These are phyloP conservation scores for Lasioglossum oenotherae DNA, from an alignment of 2,888 invertebrate species.

Conservation along the genomic window DNA sequence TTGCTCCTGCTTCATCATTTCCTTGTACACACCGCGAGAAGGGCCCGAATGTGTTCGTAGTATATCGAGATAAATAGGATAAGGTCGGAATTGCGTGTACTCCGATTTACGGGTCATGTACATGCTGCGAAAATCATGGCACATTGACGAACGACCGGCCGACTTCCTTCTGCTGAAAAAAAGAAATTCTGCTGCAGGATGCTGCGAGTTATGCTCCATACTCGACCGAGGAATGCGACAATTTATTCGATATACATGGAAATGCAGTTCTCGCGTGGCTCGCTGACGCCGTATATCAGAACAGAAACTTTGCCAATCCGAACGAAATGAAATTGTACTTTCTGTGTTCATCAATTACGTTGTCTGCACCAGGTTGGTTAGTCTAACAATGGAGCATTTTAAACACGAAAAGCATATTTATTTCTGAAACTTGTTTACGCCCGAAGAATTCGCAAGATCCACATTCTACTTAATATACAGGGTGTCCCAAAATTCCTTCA, in stretches of 20 bases:
- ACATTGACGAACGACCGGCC: neutral
- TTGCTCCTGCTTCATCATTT: constrained; percentile 23
- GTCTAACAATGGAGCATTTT: neutral
- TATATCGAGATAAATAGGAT: constrained; percentile 26
- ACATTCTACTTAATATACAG: too few relatives aligned
- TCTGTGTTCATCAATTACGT: neutral
- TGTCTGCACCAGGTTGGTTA: neutral
- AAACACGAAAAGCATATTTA: neutral
- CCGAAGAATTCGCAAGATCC: neutral
- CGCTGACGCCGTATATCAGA: too few relatives aligned
- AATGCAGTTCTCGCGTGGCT: neutral
- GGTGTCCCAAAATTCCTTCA: too few relatives aligned
- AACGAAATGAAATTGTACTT: neutral
- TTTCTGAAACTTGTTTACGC: neutral
- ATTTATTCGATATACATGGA: neutral
- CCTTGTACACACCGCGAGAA: constrained; percentile 5
- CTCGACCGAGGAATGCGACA: neutral
- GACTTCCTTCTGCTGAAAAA: constrained; percentile 4
- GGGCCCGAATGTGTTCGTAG: constrained; percentile 9
- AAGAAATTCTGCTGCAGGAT: neutral
- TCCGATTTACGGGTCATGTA: constrained; percentile 11
- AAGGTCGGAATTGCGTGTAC: constrained; percentile 7
- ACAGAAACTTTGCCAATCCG: neutral
- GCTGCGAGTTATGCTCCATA: neutral
- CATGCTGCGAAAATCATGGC: constrained; percentile 9